phyloP scores from a whole-genome alignment of 2,888 invertebrate genomes.

The Watsonalla binaria region DNA sequence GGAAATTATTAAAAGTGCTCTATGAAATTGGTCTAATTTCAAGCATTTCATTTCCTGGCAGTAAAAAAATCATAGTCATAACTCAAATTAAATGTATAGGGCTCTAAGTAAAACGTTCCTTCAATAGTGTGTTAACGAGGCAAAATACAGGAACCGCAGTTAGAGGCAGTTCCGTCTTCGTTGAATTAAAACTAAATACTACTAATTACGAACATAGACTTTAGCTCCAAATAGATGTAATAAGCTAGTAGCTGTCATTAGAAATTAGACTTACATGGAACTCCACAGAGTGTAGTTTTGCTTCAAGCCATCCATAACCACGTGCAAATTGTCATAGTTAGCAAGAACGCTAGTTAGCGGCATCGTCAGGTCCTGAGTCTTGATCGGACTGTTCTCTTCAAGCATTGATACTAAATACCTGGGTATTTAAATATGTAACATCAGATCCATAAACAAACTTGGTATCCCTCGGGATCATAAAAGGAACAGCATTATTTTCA shows the following conservation, averaged over 20 bases:
- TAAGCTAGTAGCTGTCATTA: not conserved
- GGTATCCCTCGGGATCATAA: too few relatives aligned
- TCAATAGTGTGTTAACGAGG: not conserved
- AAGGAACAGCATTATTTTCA: too few relatives aligned
- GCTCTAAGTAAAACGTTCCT: not conserved
- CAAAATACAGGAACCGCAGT: not conserved
- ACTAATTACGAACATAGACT: not conserved
- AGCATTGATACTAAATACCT: slow-evolving; percentile 58
- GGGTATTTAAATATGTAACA: not conserved
- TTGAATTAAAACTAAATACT: not conserved
- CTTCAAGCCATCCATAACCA: slow-evolving; percentile 74
- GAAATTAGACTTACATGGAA: slow-evolving; percentile 44
- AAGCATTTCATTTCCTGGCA: not conserved
- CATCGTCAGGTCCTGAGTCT: slow-evolving; percentile 58
- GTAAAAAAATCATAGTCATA: not conserved
- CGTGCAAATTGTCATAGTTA: slow-evolving; percentile 69
- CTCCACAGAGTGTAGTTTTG: slow-evolving; percentile 53
- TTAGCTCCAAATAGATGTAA: not conserved
- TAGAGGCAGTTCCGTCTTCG: not conserved
- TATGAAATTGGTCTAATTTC: too few relatives aligned
- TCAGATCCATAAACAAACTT: too few relatives aligned
- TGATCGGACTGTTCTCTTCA: slow-evolving; percentile 52
- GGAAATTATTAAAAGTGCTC: too few relatives aligned
- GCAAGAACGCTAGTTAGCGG: slow-evolving; percentile 70
- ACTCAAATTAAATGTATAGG: not conserved